These are phyloP conservation scores for Eurosta solidaginis DNA, from an alignment of 1,140 invertebrate genomes.

Conservation along the genomic window DNA sequence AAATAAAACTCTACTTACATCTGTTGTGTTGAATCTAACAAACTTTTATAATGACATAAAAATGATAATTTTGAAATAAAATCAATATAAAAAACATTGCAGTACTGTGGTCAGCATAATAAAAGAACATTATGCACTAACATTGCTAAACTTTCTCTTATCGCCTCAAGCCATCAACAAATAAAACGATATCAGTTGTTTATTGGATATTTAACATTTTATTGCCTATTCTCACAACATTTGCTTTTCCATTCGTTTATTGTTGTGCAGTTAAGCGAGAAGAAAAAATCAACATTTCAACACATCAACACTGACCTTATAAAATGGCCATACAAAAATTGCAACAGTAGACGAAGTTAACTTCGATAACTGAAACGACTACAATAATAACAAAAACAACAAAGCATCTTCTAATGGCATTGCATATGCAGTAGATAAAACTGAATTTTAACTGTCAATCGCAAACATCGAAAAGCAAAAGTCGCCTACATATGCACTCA, in stretches of 20 bases:
- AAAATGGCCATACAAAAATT: background rate
- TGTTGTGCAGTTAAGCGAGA: background rate
- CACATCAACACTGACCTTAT: slow-evolving; percentile 2
- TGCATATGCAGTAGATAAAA: slow-evolving; percentile 12
- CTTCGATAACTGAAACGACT: background rate
- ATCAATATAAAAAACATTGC: too few relatives aligned
- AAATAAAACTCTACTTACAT: too few relatives aligned
- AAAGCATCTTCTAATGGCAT: background rate
- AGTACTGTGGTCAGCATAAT: background rate
- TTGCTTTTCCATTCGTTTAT: background rate
- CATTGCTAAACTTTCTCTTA: background rate
- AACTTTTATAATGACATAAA: too few relatives aligned
- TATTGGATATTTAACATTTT: slow-evolving; percentile 19
- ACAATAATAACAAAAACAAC: background rate
- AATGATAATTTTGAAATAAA: too few relatives aligned
- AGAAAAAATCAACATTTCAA: background rate
- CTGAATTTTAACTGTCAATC: background rate
- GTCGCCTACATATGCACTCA: background rate
- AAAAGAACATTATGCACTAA: background rate
- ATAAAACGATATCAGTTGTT: background rate
- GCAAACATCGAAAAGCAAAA: background rate
- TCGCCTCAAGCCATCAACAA: background rate
- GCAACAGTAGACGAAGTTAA: background rate
- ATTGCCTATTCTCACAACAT: slow-evolving; percentile 24
- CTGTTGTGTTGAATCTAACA: too few relatives aligned